phyloP scores from a whole-genome alignment of 2,113 vertebrate species.

The Dermatemys mawii region DNA sequence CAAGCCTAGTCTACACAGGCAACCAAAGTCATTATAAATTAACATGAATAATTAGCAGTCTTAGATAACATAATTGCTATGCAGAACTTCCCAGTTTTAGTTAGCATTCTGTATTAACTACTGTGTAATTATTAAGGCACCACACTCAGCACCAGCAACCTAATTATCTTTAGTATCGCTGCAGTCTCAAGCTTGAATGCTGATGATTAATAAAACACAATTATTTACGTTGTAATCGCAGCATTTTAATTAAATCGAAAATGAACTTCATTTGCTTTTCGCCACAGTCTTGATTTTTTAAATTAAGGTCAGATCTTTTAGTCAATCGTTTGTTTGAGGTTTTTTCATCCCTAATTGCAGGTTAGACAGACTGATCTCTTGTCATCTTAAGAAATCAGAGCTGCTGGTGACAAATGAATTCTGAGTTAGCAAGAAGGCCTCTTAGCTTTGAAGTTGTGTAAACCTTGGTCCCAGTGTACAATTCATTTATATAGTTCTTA shows the following conservation, averaged over 20 bases:
- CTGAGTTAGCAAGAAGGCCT: not conserved
- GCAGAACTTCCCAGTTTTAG: conserved; percentile 76
- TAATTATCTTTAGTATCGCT: conserved; percentile 80
- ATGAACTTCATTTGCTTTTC: conserved; percentile 49
- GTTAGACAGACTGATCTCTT: conserved; percentile 55
- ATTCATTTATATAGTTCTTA: not conserved
- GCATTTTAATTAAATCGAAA: conserved; percentile 81
- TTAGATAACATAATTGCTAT: conserved; percentile 80
- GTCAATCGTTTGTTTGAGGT: conserved; percentile 4
- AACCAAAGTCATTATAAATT: conserved; percentile 54
- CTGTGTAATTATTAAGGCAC: conserved; percentile 83
- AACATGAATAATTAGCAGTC: conserved; percentile 78
- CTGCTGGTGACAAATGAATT: conserved; percentile 40
- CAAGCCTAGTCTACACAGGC: conserved; percentile 15
- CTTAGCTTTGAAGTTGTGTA: not conserved
- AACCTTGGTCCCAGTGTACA: not conserved
- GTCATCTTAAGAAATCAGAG: conserved; percentile 43
- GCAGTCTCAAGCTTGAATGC: conserved; percentile 80
- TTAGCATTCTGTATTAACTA: conserved; percentile 76
- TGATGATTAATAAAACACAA: conserved; percentile 83
- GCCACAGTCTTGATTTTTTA: conserved; percentile 57
- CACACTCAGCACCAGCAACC: conserved; percentile 68
- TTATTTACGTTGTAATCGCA: conserved; percentile 81
- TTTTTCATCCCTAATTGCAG: conserved; percentile 52
- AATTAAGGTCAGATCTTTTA: conserved; percentile 62